Percentiles rank a stretch among this genome's conserved stretches.
Conservation (phyloP, 2,888 invertebrate species). For the Volucella bombylans region DNA sequence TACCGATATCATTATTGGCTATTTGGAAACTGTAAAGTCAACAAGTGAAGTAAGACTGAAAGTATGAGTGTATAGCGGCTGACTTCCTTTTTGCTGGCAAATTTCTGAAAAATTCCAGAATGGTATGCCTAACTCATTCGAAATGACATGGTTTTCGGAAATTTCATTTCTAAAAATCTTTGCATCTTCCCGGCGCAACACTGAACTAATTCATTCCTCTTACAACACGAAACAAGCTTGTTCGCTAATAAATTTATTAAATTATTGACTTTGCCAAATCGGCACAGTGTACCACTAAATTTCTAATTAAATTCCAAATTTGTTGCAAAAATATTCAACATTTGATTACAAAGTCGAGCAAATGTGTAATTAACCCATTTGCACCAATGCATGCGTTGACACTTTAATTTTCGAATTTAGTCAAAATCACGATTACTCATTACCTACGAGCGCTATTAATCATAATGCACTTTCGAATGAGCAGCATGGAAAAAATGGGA, state of each 20-base stretch:
- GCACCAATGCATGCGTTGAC: slow-evolving; percentile 63
- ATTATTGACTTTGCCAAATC: slow-evolving; percentile 30
- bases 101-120: no score
- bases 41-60: no score
- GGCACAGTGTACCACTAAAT: slow-evolving; percentile 54
- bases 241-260: slow-evolving; percentile 37
- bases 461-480: slow-evolving; percentile 27
- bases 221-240: not conserved
- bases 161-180: no score
- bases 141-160: no score
- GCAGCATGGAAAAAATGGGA: not conserved
- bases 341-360: slow-evolving; percentile 5
- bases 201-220: not conserved
- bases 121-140: no score
- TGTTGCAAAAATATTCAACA: slow-evolving; percentile 14
- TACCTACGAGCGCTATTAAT: slow-evolving; percentile 44
- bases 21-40: no score
- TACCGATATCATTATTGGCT: no score
- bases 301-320: slow-evolving; percentile 52
- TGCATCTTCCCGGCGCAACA: no score
- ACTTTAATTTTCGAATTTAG: slow-evolving; percentile 54
- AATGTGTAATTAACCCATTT: slow-evolving; percentile 68
- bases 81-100: no score
- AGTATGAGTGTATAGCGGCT: no score
- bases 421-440: slow-evolving; percentile 61